These are phyloP conservation scores for Pinna nobilis DNA, from an alignment of 1,140 invertebrate species.

Conservation along the genomic window DNA sequence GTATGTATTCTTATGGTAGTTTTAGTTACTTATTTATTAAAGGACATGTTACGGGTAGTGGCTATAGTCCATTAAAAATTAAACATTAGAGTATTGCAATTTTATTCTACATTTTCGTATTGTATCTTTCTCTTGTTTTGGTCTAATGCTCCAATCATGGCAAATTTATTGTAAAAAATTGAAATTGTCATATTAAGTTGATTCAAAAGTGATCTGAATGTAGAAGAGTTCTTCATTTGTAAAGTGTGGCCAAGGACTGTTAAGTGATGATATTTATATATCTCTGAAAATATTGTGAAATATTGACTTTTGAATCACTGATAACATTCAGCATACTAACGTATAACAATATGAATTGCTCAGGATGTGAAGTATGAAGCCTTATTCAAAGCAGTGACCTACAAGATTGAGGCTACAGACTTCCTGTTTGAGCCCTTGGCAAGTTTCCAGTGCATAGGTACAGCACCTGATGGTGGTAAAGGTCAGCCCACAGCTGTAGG, in stretches of 20 bases:
- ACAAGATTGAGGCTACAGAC: conserved; percentile 56
- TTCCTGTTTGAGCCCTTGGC: conserved; percentile 61
- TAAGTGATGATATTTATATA: background rate
- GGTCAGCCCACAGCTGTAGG: conserved; percentile 38
- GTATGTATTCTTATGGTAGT: conserved; percentile 41
- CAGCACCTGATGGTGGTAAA: conserved; percentile 32
- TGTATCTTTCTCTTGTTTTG: no score
- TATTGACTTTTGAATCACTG: background rate
- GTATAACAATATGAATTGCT: background rate
- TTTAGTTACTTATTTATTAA: no score
- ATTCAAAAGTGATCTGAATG: no score
- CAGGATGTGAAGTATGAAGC: conserved; percentile 64
- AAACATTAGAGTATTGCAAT: no score
- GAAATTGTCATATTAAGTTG: no score
- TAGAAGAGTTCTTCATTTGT: no score
- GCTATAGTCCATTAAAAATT: no score
- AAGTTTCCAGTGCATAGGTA: conserved; percentile 50
- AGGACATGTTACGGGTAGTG: no score
- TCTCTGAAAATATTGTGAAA: background rate
- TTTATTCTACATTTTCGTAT: no score
- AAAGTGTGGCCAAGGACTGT: background rate
- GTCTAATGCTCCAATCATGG: no score
- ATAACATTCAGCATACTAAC: background rate
- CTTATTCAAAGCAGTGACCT: conserved; percentile 51
- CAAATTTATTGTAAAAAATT: no score